Percentiles rank a stretch among this genome's conserved stretches.
Conservation (phyloP, 1,140 invertebrate species). For the Bombus superbus region DNA sequence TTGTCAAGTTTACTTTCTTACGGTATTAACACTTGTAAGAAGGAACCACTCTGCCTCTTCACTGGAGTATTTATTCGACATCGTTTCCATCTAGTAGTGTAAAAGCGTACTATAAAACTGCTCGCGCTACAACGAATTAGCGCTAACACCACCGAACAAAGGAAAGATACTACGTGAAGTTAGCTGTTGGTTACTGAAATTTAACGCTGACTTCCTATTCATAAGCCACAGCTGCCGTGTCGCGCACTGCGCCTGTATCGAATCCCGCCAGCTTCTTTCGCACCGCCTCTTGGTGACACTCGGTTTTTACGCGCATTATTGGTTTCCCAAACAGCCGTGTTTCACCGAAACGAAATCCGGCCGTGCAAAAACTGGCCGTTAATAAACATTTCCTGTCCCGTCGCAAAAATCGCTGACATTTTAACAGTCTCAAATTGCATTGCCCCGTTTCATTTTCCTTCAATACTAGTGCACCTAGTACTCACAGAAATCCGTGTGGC, state of each 20-base stretch:
- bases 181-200: neutral
- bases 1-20: neutral
- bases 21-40: no score
- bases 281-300: neutral
- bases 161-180: neutral
- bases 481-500: neutral
- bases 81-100: neutral
- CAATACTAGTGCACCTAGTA: no score
- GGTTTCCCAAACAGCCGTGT: conserved; percentile 4
- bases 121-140: neutral
- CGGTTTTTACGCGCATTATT: conserved; percentile 1
- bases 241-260: no score
- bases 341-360: neutral
- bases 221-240: neutral
- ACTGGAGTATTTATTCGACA: neutral
- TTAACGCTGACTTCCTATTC: neutral
- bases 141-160: neutral
- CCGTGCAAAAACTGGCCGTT: neutral
- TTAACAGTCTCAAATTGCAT: neutral
- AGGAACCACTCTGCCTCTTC: neutral
- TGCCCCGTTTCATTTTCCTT: no score
- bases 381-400: neutral
- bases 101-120: neutral
- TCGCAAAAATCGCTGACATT: conserved; percentile 1
- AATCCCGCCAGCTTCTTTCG: neutral